Base-by-base conservation (phyloP, 2,113 vertebrate species). In the Bos javanicus region DNA sequence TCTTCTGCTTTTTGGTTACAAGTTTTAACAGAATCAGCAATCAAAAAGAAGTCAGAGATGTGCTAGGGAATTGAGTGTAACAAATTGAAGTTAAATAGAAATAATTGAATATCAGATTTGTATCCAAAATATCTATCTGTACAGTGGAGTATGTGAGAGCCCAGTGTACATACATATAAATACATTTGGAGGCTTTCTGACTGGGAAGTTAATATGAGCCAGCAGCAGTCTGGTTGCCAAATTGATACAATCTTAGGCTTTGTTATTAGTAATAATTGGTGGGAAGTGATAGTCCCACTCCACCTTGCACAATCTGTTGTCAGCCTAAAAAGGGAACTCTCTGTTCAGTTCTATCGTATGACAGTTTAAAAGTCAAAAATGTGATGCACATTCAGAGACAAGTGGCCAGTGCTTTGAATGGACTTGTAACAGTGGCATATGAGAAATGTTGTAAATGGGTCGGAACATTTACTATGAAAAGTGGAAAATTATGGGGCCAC, bases 191-290 rank as follows among this genome's bases (percentile, higher is more conserved):
- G 13, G 7, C 33, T 88, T 39, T 52, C 64, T 95, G 52, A 59
- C 36, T 96, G 50, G 71, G 71, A 83, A 87, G 17, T 62, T 11
- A 93, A 78, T 57, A 25, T 30, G 46, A 94, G 43, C 67, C 57
- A 93, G 39, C 26, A 67, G 33, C 36, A 26, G 94, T 56, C 19
- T 86, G 36, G 30, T 67, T 95, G 92, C 36, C 67, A 95, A 80
- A 60, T 7, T 30, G 59, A 86, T 26, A 30, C 7, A 48, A 46
- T 54, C 28, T 93, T 89, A 80, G 71, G 46, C 25, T 83, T 56
- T 3, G n/a, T 94, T 78, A 90, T 93, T 83, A 94, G 15, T 94
- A 93, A 56, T 87, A 80, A 95, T 48, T 88, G 28, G n/a, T 60
- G 43, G 67, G 28, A 57, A 91, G 56, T n/a, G 46, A 25, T 60